phyloP scores from a whole-genome alignment of 2,113 vertebrate genomes.

The Sarotherodon lohbergeri region DNA sequence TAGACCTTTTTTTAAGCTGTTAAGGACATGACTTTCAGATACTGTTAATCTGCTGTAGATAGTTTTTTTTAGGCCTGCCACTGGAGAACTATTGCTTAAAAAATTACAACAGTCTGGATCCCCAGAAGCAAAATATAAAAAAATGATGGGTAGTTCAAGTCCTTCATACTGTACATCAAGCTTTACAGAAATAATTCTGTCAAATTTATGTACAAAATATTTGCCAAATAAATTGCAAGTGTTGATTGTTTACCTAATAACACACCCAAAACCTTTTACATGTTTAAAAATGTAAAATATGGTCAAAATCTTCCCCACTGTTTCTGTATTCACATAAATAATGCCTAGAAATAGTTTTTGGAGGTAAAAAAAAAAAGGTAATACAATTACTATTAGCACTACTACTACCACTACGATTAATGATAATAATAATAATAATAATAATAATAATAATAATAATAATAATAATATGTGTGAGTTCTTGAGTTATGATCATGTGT shows the following conservation, averaged over 20 bases:
- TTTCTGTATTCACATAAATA: too few relatives aligned
- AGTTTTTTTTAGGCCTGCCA: not conserved
- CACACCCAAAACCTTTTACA: not conserved
- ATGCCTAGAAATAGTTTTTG: too few relatives aligned
- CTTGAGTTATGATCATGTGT: not conserved
- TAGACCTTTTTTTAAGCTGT: not conserved
- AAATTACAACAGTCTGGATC: not conserved
- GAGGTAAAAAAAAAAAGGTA: too few relatives aligned
- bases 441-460: not conserved
- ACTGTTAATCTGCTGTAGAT: not conserved
- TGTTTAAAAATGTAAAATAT: not conserved
- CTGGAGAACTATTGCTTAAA: not conserved
- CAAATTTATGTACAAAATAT: not conserved
- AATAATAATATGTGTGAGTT: not conserved
- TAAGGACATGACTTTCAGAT: not conserved
- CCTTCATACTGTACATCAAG: not conserved
- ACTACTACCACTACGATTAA: not conserved
- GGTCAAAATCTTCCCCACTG: too few relatives aligned
- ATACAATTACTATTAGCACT: too few relatives aligned
- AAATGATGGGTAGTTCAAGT: too few relatives aligned
- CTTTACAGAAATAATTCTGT: not conserved
- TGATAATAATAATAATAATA: not conserved
- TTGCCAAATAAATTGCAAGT: not conserved
- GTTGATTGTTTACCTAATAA: not conserved
- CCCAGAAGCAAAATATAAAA: rapidly evolving